A percentile compares a stretch with the other conserved stretches of the same genome.
Evolutionary conservation across 2,888 invertebrate species (phyloP).

Genomic region (Zygogramma bicolorata): DNA sequence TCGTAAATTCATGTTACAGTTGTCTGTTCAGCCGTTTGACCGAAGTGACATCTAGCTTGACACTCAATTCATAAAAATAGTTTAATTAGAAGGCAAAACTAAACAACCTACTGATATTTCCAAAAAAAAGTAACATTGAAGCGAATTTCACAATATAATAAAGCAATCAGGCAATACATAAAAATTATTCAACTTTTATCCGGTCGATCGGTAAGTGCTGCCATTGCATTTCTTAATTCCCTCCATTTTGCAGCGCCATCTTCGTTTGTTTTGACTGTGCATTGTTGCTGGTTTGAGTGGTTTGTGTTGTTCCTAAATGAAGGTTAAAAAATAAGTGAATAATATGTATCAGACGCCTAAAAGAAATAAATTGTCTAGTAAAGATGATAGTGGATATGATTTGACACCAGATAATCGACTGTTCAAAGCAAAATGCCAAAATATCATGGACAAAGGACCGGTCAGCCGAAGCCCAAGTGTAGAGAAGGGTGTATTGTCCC

Average conservation of each 20-base stretch:
- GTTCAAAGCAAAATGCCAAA: slow-evolving; percentile 55
- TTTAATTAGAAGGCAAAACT: not conserved
- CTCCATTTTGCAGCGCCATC: slow-evolving; percentile 59
- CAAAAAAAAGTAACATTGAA: too few relatives aligned
- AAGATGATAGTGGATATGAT: slow-evolving; percentile 52
- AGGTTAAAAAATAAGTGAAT: slow-evolving; percentile 50
- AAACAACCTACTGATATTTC: not conserved
- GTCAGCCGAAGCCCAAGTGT: slow-evolving; percentile 56
- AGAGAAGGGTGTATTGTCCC: slow-evolving; percentile 56
- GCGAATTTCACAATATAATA: not conserved
- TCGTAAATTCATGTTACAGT: not conserved
- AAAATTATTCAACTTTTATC: not conserved
- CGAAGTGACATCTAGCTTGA: not conserved
- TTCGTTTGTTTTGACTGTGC: slow-evolving; percentile 58
- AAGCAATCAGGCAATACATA: too few relatives aligned
- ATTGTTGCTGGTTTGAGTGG: slow-evolving; percentile 44
- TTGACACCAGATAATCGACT: slow-evolving; percentile 56
- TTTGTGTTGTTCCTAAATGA: slow-evolving; percentile 46
- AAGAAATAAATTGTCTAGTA: slow-evolving; percentile 53
- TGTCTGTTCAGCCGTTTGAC: not conserved
- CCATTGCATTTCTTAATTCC: slow-evolving; percentile 44
- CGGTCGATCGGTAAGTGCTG: slow-evolving; percentile 7
- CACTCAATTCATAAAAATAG: not conserved
- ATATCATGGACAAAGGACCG: slow-evolving; percentile 58
- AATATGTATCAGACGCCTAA: slow-evolving; percentile 58